Evolutionary conservation across 2,888 invertebrate genomes (phyloP), one percentile per base, ranked within the genome.

Genomic region (Eledone cirrhosa): DNA sequence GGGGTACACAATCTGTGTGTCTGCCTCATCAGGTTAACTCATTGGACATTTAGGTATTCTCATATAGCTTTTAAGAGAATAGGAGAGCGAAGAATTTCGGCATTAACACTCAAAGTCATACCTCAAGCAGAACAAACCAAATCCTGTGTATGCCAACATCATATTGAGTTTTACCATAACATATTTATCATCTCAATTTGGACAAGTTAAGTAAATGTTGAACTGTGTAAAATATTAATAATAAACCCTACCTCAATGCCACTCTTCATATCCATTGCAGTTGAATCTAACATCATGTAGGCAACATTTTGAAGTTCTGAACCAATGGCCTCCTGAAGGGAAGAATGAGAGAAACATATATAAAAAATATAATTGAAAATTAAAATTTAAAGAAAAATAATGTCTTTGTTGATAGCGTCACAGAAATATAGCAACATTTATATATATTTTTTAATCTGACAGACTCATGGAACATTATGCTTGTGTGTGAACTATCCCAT

Each of bases 301-400:
- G 91, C 88, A 24, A 92, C 89, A 59, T 92, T 92, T 82, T 92
- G 91, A 88, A 92, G 91, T 79, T 91, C 91, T 67, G 90, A 88
- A 47, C 86, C 83, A 11, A 92, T 89, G 4, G 91, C 91, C 83
- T 85, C 86, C 89, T 90, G 83, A 24, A 79, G 48, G 74, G 14
- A 22, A 69, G 31, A 69, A 31, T 0, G 7, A 0, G 19, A 7
- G 47, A 13, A 74, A 69, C n/a, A n/a, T n/a, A 59, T 29, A 29
- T 14, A 72, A 69, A 24, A 22, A 63, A 31, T 0, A 22, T 22
- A 27, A 27, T 29, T n/a, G 1, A 16, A 27, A 33, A 31, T 19
- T 16, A 24, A 53, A 33, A 65, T 87, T 86, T 85, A 86, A 84
- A 79, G 86, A 88, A 31, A 87, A 82, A 31, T 85, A 81, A 80